Conservation (phyloP, 2,888 invertebrate genomes). For the Noctua comes region DNA sequence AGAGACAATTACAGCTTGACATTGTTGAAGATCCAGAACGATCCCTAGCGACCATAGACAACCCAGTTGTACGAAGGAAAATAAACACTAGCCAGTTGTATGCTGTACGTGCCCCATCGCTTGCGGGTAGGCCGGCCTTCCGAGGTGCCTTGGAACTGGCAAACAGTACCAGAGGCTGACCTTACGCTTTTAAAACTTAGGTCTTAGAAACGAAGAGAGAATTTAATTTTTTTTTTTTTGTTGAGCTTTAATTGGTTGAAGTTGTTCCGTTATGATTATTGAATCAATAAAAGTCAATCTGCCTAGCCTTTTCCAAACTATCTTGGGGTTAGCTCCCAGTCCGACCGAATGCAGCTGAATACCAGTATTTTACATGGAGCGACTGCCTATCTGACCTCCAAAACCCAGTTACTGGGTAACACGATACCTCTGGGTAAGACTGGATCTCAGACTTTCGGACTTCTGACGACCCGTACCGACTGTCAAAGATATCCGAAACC, state of each 20-base stretch:
- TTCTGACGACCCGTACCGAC: no score
- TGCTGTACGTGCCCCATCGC: conserved; percentile 39
- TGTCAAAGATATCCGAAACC: no score
- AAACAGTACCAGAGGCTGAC: conserved; percentile 17
- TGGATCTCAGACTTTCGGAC: no score
- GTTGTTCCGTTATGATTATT: neutral
- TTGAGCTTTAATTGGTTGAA: neutral
- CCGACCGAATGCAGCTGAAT: no score
- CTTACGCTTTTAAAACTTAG: neutral
- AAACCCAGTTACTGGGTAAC: no score
- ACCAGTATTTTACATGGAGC: no score
- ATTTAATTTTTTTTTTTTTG: neutral
- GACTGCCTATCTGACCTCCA: no score
- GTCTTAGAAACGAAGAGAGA: neutral
- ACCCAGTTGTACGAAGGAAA: conserved; percentile 1
- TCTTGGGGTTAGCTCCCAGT: neutral
- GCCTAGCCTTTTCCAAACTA: neutral
- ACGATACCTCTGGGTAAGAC: no score
- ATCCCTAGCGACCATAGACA: conserved; percentile 1
- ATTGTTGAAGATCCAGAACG: conserved; percentile 1
- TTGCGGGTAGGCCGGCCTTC: conserved; percentile 11
- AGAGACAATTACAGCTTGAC: conserved; percentile 13
- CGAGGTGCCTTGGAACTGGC: conserved; percentile 17
- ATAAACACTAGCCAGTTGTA: conserved; percentile 31
- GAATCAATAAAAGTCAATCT: conserved; percentile 6